phyloP scores from a whole-genome alignment of 2,888 invertebrate genomes.

The Liposcelis brunnea region DNA sequence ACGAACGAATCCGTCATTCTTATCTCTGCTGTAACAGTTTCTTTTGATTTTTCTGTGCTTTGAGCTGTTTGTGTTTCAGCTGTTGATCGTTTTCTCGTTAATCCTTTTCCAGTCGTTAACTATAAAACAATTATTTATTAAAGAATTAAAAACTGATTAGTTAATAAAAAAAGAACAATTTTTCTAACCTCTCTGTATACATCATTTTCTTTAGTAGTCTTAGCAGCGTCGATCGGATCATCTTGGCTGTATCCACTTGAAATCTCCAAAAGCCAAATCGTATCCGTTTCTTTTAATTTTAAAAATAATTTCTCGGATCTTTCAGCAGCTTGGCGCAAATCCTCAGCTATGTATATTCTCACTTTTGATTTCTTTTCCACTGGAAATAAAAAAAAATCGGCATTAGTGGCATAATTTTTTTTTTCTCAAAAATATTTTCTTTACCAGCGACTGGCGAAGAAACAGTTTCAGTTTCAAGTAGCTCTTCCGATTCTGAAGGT shows the following conservation, averaged over 20 bases:
- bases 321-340: too few species aligned
- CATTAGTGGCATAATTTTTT: too few species aligned
- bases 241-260: neutral
- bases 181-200: neutral
- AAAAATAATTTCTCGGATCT: too few species aligned
- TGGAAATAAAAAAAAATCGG: too few species aligned
- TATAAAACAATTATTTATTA: neutral
- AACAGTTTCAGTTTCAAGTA: too few species aligned
- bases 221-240: neutral
- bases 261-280: neutral
- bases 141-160: too few species aligned
- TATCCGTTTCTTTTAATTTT: neutral
- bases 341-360: too few species aligned
- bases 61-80: slow-evolving; percentile 1
- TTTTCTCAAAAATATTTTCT: too few species aligned
- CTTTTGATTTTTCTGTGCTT: slow-evolving; percentile 1
- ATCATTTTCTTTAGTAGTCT: neutral
- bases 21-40: neutral
- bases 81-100: neutral
- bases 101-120: neutral
- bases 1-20: neutral
- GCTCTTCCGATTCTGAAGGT: too few species aligned
- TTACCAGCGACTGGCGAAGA: too few species aligned
- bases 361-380: too few species aligned
- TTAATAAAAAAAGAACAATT: too few species aligned